Percentiles rank a stretch among this genome's conserved stretches.
Conservation (phyloP, 2,113 vertebrate genomes). For the Jaculus jaculus region DNA sequence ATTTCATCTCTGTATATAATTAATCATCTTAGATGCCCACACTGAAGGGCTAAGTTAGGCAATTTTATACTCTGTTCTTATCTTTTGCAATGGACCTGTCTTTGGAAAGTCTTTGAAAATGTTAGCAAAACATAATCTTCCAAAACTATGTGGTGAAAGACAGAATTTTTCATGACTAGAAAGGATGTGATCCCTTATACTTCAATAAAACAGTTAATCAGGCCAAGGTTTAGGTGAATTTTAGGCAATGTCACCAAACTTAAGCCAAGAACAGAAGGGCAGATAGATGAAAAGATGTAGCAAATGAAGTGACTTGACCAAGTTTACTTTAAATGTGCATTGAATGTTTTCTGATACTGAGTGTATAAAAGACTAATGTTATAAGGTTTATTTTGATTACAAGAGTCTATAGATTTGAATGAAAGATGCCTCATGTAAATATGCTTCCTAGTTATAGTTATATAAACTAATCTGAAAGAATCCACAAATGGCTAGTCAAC, state of each 20-base stretch:
- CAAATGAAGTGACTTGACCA: conserved; percentile 62
- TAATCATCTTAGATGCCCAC: not conserved
- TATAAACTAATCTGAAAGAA: conserved; percentile 20
- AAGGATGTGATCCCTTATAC: not conserved
- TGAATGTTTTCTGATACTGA: conserved; percentile 74
- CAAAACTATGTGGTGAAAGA: not conserved
- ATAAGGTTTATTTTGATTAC: conserved; percentile 76
- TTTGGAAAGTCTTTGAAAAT: conserved; percentile 50
- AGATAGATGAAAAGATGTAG: conserved; percentile 63
- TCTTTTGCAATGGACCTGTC: conserved; percentile 47
- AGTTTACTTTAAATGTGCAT: conserved; percentile 69
- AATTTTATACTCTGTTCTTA: not conserved
- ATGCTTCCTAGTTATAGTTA: conserved; percentile 45
- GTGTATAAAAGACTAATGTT: conserved; percentile 72
- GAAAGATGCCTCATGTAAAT: conserved; percentile 70
- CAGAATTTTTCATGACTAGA: conserved; percentile 4
- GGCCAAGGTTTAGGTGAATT: conserved; percentile 75
- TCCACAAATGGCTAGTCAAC: conserved; percentile 5
- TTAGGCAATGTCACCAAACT: conserved; percentile 56
- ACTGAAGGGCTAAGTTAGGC: not conserved
- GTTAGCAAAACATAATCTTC: conserved; percentile 32
- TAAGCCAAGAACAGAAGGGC: conserved; percentile 7
- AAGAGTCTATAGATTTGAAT: conserved; percentile 75
- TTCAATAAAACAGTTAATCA: not conserved
- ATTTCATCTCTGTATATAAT: not conserved